Evolutionary conservation across 1,140 invertebrate species (phyloP), one percentile per base, ranked within the genome.

Genomic region (Lutraria rhynchaena): DNA sequence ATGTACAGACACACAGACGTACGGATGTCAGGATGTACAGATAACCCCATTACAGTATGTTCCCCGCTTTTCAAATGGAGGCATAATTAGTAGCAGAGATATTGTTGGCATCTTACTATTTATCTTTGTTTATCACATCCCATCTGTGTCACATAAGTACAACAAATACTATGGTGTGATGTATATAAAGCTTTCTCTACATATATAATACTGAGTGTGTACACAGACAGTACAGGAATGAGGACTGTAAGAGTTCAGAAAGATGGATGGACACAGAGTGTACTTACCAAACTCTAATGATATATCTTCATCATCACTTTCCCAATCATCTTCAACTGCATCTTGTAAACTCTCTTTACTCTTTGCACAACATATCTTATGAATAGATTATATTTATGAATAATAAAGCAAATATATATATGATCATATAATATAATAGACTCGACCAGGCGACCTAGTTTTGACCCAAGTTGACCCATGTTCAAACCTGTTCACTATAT

Each of bases 261-360:
- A 41, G 22, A 19, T 35, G 11, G 3, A 44, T 35, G 27, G 13
- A 60, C 35, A 37, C 22, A 61, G 80, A 49, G 35, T 60, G 29
- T 53, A 81, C 81, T 24, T n/a, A 67, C 63, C 31, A 49, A 67
- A 67, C 2, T 67, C 63, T 13, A 67, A 41, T 17, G 41, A 67
- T 24, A 29, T 46, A 29, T 86, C 84, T 33, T 86, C 82, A 37
- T 83, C 81, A 46, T 83, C 88, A 76, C 88, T 87, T 77, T 88
- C 88, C 87, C 89, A 89, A 31, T 88, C 89, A 31, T 87, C 87
- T 49, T 90, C 86, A 37, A 87, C 85, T 22, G 82, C 49, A 33
- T 88, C 76, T 33, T 87, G 84, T 41, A 81, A 65, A 75, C 87
- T 87, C 46, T 88, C 82, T 41, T 65, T 37, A 35, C 81, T 63